Percentiles rank a stretch among this genome's conserved stretches.
phyloP scores from a whole-genome alignment of 2,113 vertebrate genomes.

The Brachirus orientalis region DNA sequence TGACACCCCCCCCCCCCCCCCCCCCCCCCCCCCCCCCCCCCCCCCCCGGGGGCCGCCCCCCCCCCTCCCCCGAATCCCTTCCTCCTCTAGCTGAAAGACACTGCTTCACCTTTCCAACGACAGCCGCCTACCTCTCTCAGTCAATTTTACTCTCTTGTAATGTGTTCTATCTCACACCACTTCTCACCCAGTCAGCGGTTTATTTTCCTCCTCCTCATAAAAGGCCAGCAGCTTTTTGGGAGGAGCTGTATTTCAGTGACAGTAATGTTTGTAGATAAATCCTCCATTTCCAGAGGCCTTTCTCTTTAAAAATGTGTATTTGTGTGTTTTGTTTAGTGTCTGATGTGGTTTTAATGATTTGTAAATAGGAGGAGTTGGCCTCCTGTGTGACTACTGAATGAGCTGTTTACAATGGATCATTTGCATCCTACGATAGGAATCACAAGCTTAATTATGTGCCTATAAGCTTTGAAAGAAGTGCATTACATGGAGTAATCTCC shows the following conservation, averaged over 20 bases:
- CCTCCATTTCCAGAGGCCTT: constrained; percentile 62
- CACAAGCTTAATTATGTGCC: constrained; percentile 67
- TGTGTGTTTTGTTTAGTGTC: constrained; percentile 14
- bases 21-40: background rate
- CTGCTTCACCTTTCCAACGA: constrained; percentile 61
- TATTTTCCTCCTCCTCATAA: constrained; percentile 19
- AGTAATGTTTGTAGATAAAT: constrained; percentile 49
- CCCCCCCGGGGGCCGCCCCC: background rate
- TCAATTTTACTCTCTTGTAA: constrained; percentile 34
- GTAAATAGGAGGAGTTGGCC: background rate
- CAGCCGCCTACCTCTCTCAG: constrained; percentile 72
- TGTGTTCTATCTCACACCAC: constrained; percentile 23
- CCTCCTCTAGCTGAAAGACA: constrained; percentile 63
- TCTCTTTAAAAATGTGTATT: constrained; percentile 20
- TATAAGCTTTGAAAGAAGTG: constrained; percentile 74
- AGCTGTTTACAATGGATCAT: constrained; percentile 65
- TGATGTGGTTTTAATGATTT: constrained; percentile 14
- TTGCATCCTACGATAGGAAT: constrained; percentile 34
- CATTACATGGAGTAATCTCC: constrained; percentile 70
- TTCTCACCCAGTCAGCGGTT: constrained; percentile 36
- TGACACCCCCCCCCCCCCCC: background rate
- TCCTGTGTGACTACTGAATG: constrained; percentile 55
- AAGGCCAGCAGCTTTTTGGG: constrained; percentile 41
- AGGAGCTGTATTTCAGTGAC: constrained; percentile 13
- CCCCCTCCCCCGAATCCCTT: background rate